A percentile compares a stretch with the other conserved stretches of the same genome.
These are phyloP conservation scores for Tridacna crocea DNA, from an alignment of 2,888 invertebrate species.

Conservation along the genomic window DNA sequence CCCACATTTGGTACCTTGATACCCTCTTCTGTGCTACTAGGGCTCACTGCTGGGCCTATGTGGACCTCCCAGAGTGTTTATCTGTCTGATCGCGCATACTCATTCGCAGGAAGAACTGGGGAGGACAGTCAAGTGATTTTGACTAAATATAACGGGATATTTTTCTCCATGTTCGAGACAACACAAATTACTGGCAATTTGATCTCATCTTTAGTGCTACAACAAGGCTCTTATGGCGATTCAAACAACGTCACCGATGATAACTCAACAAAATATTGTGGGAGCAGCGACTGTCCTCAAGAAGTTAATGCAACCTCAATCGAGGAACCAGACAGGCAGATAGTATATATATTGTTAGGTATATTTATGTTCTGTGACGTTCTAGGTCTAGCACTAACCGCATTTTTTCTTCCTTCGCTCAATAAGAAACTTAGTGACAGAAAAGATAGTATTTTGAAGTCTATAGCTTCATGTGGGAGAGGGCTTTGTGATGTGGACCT, in stretches of 20 bases:
- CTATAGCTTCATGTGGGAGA: slow-evolving; percentile 65
- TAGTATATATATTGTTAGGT: slow-evolving; percentile 76
- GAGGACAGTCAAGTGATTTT: slow-evolving; percentile 71
- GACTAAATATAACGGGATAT: slow-evolving; percentile 79
- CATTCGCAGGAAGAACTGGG: slow-evolving; percentile 67
- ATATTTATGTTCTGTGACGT: slow-evolving; percentile 73
- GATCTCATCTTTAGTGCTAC: slow-evolving; percentile 78
- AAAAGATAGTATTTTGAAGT: slow-evolving; percentile 48
- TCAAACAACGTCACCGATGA: slow-evolving; percentile 26
- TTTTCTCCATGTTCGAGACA: slow-evolving; percentile 77
- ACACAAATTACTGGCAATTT: slow-evolving; percentile 80
- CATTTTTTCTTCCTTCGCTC: slow-evolving; percentile 69
- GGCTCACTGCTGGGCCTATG: slow-evolving; percentile 76
- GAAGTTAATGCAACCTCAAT: slow-evolving; percentile 59
- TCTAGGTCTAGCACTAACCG: slow-evolving; percentile 71
- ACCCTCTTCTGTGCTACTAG: slow-evolving; percentile 77
- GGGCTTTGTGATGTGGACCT: slow-evolving; percentile 68
- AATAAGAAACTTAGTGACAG: slow-evolving; percentile 48
- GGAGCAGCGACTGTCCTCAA: slow-evolving; percentile 70
- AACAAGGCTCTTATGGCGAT: slow-evolving; percentile 58
- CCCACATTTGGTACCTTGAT: slow-evolving; percentile 74
- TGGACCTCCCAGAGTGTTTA: slow-evolving; percentile 81
- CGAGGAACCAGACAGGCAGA: slow-evolving; percentile 66
- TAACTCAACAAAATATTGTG: slow-evolving; percentile 55
- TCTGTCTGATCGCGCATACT: slow-evolving; percentile 75